Base-by-base conservation (phyloP, 2,797 vertebrate species). In the Periparus ater region DNA sequence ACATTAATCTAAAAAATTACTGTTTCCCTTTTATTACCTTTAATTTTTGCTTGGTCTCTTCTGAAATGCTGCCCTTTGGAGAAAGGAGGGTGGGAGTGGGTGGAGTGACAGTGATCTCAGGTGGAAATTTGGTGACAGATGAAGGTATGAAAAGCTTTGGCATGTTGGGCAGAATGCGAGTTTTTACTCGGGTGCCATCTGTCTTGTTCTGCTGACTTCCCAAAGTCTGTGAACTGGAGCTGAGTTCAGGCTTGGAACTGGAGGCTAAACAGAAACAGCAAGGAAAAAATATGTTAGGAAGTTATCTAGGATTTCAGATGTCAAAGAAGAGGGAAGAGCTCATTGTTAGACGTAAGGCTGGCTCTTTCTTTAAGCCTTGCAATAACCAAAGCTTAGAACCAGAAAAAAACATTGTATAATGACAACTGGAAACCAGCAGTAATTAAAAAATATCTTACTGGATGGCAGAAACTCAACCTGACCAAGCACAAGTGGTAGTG, bases 91-190 rank as follows among this genome's bases (percentile, higher is more conserved):
- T 99, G 61, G 99, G 99, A 13, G 99, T 99, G 22, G 99, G 99
- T 19, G 99, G 99, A 1, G 99, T 99, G 91, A 99, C 99, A 14
- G 99, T 99, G 98, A 99, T 99, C 97, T 99, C 99, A 12, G 99
- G 99, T 18, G 99, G 99, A 97, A 99, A 99, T 98, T 99, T 99
- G 96, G 98, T 98, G 89, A 99, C 96, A 16, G 98, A 98, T 47
- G 99, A 98, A 61, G 99, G 99, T 97, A 99, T 99, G 97, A 99
- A 98, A 97, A 99, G 98, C 98, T 99, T 99, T 98, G 99, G 99
- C 99, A 99, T 99, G 98, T 97, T 99, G 96, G 99, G 98, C 30
- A 99, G 98, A 85, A 99, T 96, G 16, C 99, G 98, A 81, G 99
- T 98, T 94, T 99, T 99, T 94, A 98, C 98, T 55, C 98, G 98